Conservation (phyloP, 1,140 invertebrate species). For the Batillaria attramentaria region DNA sequence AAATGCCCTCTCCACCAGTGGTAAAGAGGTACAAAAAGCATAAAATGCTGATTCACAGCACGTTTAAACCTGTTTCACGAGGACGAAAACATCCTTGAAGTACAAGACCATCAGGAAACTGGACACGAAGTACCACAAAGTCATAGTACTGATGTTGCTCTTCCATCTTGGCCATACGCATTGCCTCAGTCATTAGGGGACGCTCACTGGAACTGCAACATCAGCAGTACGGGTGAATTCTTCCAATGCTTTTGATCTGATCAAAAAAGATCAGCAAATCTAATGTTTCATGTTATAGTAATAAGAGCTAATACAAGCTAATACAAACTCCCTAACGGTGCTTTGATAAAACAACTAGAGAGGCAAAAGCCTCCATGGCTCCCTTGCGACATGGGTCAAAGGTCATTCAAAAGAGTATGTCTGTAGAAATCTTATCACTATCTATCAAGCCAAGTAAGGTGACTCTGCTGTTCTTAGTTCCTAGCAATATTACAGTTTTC, state of each 20-base stretch:
- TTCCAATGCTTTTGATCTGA: too few relatives aligned
- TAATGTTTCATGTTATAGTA: too few relatives aligned
- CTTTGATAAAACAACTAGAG: too few relatives aligned
- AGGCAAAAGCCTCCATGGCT: too few relatives aligned
- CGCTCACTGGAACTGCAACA: conserved; percentile 74
- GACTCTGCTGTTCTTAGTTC: too few relatives aligned
- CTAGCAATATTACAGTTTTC: too few relatives aligned
- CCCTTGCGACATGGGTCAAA: too few relatives aligned
- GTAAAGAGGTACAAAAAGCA: background rate
- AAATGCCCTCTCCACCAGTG: background rate
- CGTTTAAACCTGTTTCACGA: conserved; percentile 75
- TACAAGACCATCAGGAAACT: conserved; percentile 85
- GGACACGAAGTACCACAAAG: conserved; percentile 82
- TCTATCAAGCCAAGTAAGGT: too few relatives aligned
- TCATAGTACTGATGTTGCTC: conserved; percentile 80
- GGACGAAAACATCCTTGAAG: conserved; percentile 85
- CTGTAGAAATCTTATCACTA: too few relatives aligned
- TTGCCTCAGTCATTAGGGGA: conserved; percentile 78
- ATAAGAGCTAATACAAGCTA: too few relatives aligned
- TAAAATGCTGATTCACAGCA: background rate
- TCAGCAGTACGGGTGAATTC: background rate
- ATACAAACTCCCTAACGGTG: background rate
- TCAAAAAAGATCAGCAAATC: too few relatives aligned
- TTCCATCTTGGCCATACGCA: conserved; percentile 77
- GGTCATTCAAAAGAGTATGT: too few relatives aligned